A percentile compares a stretch with the other conserved stretches of the same genome.
Evolutionary conservation across 2,113 vertebrate genomes (phyloP).

Genomic region (Columba janthina): DNA sequence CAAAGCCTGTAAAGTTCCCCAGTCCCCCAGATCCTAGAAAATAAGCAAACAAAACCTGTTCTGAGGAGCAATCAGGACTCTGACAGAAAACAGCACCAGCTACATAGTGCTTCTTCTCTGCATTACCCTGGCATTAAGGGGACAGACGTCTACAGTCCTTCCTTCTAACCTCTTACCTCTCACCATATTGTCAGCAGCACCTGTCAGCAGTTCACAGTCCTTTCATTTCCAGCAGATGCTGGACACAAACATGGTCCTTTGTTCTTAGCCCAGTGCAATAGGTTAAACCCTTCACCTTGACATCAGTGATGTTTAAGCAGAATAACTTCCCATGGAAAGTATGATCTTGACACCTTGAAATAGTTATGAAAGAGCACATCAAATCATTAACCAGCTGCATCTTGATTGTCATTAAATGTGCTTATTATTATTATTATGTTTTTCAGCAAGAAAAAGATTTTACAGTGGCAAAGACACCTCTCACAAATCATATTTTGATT

Average conservation of each 20-base stretch:
- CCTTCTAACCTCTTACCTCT: not conserved
- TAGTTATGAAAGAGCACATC: not conserved
- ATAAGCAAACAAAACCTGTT: not conserved
- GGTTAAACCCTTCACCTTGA: not conserved
- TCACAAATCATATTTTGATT: conserved; percentile 46
- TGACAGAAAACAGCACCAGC: not conserved
- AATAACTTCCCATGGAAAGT: not conserved
- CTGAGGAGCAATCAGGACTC: not conserved
- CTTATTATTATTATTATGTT: not conserved
- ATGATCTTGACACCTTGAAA: not conserved
- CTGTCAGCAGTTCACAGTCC: not conserved
- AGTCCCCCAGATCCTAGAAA: not conserved
- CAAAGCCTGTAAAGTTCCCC: not conserved
- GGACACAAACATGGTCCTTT: not conserved
- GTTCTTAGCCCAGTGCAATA: not conserved
- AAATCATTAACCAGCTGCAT: not conserved
- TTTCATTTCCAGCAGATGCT: not conserved
- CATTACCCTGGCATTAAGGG: not conserved
- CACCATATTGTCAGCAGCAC: not conserved
- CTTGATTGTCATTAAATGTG: not conserved
- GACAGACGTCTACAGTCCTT: not conserved
- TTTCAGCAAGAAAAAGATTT: not conserved
- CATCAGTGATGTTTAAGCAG: not conserved
- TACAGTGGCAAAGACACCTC: not conserved
- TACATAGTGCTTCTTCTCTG: not conserved